These are phyloP conservation scores for Netelia virgata DNA, from an alignment of 2,888 invertebrate genomes.

Conservation along the genomic window DNA sequence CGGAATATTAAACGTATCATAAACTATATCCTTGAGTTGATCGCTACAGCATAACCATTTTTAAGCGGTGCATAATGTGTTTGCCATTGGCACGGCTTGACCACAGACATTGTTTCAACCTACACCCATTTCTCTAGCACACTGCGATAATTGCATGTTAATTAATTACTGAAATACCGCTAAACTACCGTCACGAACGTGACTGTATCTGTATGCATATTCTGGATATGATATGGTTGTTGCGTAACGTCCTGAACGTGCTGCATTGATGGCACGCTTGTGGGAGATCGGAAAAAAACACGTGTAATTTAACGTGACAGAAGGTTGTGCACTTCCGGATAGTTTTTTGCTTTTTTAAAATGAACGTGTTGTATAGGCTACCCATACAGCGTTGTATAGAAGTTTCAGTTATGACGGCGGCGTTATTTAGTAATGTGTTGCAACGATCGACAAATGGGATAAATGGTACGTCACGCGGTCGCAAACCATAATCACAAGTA, in stretches of 20 bases:
- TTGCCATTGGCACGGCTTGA: constrained; percentile 25
- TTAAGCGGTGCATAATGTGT: constrained; percentile 37
- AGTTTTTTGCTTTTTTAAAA: background rate
- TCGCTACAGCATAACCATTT: constrained; percentile 21
- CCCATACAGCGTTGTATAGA: constrained; percentile 10
- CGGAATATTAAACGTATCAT: constrained; percentile 54
- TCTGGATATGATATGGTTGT: constrained; percentile 5
- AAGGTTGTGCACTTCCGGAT: background rate
- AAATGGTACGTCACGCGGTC: constrained; percentile 21
- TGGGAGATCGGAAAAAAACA: background rate
- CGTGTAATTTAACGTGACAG: background rate
- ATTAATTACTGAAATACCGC: constrained; percentile 56
- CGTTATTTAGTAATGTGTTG: constrained; percentile 28
- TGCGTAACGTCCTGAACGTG: constrained; percentile 22
- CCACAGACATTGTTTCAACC: constrained; percentile 53
- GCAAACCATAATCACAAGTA: constrained; percentile 23
- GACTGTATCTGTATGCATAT: constrained; percentile 3
- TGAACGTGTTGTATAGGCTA: background rate
- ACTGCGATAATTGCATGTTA: constrained; percentile 46
- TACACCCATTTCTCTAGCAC: constrained; percentile 12
- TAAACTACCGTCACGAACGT: constrained; percentile 38
- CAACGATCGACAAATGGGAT: constrained; percentile 20
- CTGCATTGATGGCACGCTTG: background rate
- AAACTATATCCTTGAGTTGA: constrained; percentile 41
- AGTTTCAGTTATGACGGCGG: constrained; percentile 11